Conservation (phyloP, 2,113 vertebrate species). For the Otus sunia region DNA sequence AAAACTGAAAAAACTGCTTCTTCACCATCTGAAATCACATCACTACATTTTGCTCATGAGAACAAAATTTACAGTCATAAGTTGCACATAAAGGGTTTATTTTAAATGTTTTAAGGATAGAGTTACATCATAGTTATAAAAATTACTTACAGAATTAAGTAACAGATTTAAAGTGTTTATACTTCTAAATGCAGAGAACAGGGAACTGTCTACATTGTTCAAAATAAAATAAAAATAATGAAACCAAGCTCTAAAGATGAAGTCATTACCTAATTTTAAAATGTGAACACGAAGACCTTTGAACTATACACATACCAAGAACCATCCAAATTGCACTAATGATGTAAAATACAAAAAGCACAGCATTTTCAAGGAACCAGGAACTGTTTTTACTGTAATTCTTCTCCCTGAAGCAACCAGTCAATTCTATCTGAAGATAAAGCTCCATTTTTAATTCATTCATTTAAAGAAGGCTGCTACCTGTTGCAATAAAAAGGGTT, state of each 20-base stretch:
- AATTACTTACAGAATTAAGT: constrained; percentile 91
- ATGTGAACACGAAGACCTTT: constrained; percentile 84
- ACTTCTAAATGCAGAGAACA: constrained; percentile 90
- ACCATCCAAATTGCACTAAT: constrained; percentile 83
- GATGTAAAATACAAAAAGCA: constrained; percentile 75
- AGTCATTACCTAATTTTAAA: constrained; percentile 79
- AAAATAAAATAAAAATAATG: constrained; percentile 81
- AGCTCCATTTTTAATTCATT: constrained; percentile 22
- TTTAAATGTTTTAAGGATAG: constrained; percentile 91
- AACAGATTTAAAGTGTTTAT: constrained; percentile 88
- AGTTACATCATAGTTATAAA: constrained; percentile 94
- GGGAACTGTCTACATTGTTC: constrained; percentile 86
- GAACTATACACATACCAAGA: constrained; percentile 83
- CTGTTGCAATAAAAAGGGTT: constrained; percentile 46
- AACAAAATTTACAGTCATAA: constrained; percentile 76
- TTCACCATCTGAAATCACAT: constrained; percentile 47
- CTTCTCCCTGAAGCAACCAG: constrained; percentile 40
- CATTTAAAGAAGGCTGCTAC: constrained; percentile 38
- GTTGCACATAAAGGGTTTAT: constrained; percentile 90
- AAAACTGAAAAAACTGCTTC: constrained; percentile 28
- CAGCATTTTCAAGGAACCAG: constrained; percentile 88
- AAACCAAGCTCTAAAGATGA: constrained; percentile 80
- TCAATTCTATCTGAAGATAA: constrained; percentile 56
- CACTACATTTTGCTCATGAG: constrained; percentile 64
- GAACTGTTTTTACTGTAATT: constrained; percentile 48